Conservation (phyloP, 2,113 vertebrate species). For the Erythrocebus patas region DNA sequence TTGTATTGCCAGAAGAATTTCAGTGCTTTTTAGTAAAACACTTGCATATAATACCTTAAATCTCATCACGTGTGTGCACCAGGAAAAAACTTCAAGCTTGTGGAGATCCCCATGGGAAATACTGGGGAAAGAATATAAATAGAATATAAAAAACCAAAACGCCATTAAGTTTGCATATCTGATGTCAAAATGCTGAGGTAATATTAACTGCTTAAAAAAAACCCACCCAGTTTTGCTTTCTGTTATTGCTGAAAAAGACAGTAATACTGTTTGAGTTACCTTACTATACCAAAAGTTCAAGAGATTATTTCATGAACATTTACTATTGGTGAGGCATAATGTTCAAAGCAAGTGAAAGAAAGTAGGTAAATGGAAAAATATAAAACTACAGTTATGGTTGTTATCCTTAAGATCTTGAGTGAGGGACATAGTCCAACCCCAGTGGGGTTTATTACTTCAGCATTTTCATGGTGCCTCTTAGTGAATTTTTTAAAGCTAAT, state of each 20-base stretch:
- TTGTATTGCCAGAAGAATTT: constrained; percentile 70
- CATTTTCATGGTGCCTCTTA: constrained; percentile 56
- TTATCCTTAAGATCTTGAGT: constrained; percentile 51
- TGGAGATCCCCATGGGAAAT: constrained; percentile 73
- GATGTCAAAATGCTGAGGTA: constrained; percentile 84
- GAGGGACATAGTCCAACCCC: constrained; percentile 28
- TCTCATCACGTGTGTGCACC: constrained; percentile 71
- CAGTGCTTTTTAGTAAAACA: constrained; percentile 76
- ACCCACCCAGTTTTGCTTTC: constrained; percentile 64
- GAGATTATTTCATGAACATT: constrained; percentile 34
- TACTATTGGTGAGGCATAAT: constrained; percentile 61
- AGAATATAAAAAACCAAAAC: constrained; percentile 76
- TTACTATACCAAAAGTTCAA: constrained; percentile 59
- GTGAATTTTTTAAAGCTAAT: constrained; percentile 50
- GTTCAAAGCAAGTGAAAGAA: constrained; percentile 66
- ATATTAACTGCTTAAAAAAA: constrained; percentile 77
- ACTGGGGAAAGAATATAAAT: constrained; percentile 81
- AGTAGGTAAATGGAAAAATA: constrained; percentile 49
- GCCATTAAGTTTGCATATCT: constrained; percentile 84
- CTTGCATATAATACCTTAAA: constrained; percentile 77
- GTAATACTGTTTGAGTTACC: constrained; percentile 67
- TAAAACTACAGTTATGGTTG: not conserved
- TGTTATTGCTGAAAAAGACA: constrained; percentile 85
- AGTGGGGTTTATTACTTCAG: not conserved
- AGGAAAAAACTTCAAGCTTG: constrained; percentile 54